These are phyloP conservation scores for Allolobophora icterica DNA, from an alignment of 2,888 invertebrate species.

Conservation along the genomic window DNA sequence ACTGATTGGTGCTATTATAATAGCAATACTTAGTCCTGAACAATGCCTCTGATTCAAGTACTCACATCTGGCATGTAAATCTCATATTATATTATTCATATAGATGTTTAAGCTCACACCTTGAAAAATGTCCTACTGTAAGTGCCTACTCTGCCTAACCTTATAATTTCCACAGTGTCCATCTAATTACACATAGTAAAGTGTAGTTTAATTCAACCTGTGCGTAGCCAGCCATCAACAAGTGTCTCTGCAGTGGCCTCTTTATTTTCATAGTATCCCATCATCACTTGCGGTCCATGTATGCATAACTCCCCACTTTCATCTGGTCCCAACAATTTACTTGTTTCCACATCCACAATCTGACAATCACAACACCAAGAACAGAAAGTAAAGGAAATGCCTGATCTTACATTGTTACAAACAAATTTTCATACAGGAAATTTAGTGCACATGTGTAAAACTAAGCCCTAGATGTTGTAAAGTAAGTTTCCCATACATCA, in stretches of 20 bases:
- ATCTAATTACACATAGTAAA: too few relatives aligned
- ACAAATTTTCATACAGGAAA: not conserved
- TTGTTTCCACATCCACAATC: conserved; percentile 40
- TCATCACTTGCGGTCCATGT: conserved; percentile 76
- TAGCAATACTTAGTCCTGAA: too few relatives aligned
- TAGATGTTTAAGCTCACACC: too few relatives aligned
- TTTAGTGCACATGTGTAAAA: not conserved
- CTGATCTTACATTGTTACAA: not conserved
- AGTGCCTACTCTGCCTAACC: too few relatives aligned
- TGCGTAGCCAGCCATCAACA: conserved; percentile 78
- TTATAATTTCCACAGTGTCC: too few relatives aligned
- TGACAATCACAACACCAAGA: not conserved
- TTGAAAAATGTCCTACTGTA: too few relatives aligned
- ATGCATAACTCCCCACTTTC: conserved; percentile 79
- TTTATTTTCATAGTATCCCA: conserved; percentile 79
- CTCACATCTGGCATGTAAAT: too few relatives aligned
- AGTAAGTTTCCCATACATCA: too few relatives aligned
- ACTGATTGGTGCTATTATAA: too few relatives aligned
- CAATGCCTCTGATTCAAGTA: too few relatives aligned
- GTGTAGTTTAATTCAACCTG: conserved; percentile 37
- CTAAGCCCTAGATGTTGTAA: not conserved
- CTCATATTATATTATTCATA: too few relatives aligned
- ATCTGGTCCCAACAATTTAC: conserved; percentile 69
- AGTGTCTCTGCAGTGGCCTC: conserved; percentile 73
- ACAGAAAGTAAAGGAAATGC: not conserved